These are phyloP conservation scores for Ia io DNA, from an alignment of 2,113 vertebrate genomes.

Conservation along the genomic window DNA sequence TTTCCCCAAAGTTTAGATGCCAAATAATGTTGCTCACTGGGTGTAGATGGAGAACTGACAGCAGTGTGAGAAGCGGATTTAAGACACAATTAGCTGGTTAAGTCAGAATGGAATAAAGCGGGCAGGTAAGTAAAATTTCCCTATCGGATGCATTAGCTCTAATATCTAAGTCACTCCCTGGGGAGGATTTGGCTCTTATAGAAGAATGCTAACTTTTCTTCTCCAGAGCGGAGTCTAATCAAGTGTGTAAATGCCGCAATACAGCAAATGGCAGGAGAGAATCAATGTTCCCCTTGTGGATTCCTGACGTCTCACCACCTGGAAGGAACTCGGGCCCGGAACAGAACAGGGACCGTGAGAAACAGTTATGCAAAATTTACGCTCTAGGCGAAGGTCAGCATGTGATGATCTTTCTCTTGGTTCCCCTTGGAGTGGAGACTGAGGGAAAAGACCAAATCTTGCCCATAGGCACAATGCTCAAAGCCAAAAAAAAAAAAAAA, in stretches of 20 bases:
- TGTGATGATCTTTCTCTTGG: background rate
- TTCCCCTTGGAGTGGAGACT: background rate
- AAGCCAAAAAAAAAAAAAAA: background rate
- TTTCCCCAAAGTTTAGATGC: background rate
- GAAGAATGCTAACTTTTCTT: constrained; percentile 43
- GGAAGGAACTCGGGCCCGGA: background rate
- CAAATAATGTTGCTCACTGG: background rate
- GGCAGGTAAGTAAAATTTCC: constrained; percentile 4
- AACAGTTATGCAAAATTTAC: background rate
- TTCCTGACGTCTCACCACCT: background rate
- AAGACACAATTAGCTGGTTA: background rate
- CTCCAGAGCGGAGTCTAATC: constrained; percentile 55
- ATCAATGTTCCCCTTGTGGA: constrained; percentile 25
- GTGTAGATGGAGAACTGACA: background rate
- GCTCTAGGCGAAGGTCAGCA: background rate
- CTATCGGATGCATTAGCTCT: constrained; percentile 29
- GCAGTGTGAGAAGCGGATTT: background rate
- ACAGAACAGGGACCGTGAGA: background rate
- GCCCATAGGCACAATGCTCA: background rate
- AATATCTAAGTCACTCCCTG: constrained; percentile 19
- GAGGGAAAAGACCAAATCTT: background rate
- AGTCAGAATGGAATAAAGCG: background rate
- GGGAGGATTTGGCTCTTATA: constrained; percentile 7
- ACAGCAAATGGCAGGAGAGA: constrained; percentile 45
- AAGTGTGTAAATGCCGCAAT: constrained; percentile 61